phyloP scores from a whole-genome alignment of 2,113 vertebrate genomes.

The Osmerus eperlanus region DNA sequence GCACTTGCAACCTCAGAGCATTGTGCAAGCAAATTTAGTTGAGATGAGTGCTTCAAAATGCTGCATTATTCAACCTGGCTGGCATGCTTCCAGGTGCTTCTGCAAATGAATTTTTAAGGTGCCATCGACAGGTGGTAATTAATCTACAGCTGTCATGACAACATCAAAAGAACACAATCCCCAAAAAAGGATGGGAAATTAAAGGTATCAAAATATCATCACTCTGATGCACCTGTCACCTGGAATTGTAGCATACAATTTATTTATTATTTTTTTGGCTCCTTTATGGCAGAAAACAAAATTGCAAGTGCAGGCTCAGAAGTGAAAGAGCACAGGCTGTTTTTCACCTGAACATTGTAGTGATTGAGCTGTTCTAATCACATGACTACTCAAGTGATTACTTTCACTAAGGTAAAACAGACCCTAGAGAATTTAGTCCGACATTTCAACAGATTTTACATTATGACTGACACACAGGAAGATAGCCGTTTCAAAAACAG shows the following conservation, averaged over 20 bases:
- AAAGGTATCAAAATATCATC: constrained; percentile 13
- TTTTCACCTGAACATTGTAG: not conserved
- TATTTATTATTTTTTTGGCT: too few relatives aligned
- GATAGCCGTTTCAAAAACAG: too few relatives aligned
- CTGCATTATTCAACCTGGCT: constrained; percentile 32
- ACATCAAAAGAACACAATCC: constrained; percentile 30
- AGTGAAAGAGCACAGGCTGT: not conserved
- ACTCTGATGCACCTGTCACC: not conserved
- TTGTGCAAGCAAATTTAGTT: not conserved
- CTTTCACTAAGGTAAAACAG: not conserved
- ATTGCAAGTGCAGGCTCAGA: not conserved
- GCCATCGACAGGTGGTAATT: constrained; percentile 42
- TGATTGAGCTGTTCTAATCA: not conserved
- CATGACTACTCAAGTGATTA: not conserved
- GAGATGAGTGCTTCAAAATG: constrained; percentile 14
- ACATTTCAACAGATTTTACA: too few relatives aligned
- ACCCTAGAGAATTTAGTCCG: too few relatives aligned
- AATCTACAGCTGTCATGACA: constrained; percentile 37
- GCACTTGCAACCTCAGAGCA: not conserved
- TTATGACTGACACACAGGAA: too few relatives aligned
- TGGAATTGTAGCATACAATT: not conserved
- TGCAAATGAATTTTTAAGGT: constrained; percentile 37
- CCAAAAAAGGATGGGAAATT: not conserved
- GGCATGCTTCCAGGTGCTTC: constrained; percentile 34
- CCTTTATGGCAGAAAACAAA: not conserved